Base-by-base conservation (phyloP, 2,888 invertebrate species). In the Xanthia togata region DNA sequence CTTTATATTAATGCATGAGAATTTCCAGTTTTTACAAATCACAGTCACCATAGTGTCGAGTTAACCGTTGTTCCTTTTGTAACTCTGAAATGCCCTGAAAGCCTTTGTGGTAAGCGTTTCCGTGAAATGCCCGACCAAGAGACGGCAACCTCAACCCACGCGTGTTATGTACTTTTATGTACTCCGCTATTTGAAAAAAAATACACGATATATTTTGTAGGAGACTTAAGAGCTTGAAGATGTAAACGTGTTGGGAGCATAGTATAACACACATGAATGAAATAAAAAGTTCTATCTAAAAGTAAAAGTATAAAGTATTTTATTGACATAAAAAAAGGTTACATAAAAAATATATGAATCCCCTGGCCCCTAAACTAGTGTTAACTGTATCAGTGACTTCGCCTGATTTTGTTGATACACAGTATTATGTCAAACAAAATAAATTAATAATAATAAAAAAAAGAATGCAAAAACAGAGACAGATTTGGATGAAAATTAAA, bases 11-110 rank as follows among this genome's bases (percentile, higher is more conserved):
- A 35, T 35, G 17, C 5, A 23, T 70, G 3, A 67, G 14, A 35
- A 73, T 64, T 23, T 55, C 17, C 20, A 41, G 11, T 72, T 70
- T 73, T 62, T 38, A 70, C 57, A 84, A 81, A 77, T 81, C 44
- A 26, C 72, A 73, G 84, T 76, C 84, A 81, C 80, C 72, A 55
- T 76, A 80, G 70, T 75, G 73, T 69, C 59, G 79, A 74, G 80
- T 87, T 89, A 86, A 85, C 78, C 84, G 79, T 78, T 83, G 87
- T 88, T 87, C 89, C 91, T 91, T 92, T 92, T 92, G 91, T 93
- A 87, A 85, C 74, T 73, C 80, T 84, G 86, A 90, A 89, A 89
- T 82, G 81, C 87, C 78, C 80, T 89, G 87, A 91, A 91, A 91
- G 89, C 88, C 88, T 89, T 90, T 90, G 89, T 85, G 87, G 59